A percentile compares a stretch with the other conserved stretches of the same genome.
Evolutionary conservation across 2,888 invertebrate species (phyloP).

Genomic region (Apotomis turbidana): DNA sequence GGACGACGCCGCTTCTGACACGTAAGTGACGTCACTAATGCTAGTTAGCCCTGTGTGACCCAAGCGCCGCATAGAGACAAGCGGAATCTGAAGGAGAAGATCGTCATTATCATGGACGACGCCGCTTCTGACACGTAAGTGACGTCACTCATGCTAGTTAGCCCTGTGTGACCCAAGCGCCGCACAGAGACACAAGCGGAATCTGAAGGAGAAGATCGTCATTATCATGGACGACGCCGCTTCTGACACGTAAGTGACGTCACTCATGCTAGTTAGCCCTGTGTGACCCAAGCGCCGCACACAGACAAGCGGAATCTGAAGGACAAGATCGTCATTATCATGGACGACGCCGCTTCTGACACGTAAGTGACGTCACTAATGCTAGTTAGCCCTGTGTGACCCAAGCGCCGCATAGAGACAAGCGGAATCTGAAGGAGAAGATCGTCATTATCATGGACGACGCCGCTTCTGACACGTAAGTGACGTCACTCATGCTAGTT

Average conservation of each 20-base stretch:
- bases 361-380: conserved; percentile 85
- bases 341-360: conserved; percentile 83
- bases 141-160: conserved; percentile 89
- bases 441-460: conserved; percentile 86
- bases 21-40: conserved; percentile 87
- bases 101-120: conserved; percentile 85
- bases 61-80: conserved; percentile 86
- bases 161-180: conserved; percentile 86
- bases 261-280: conserved; percentile 87
- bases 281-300: conserved; percentile 84
- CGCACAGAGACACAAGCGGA: conserved; percentile 86
- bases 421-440: conserved; percentile 88
- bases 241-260: conserved; percentile 85
- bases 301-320: conserved; percentile 89
- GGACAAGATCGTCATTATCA: conserved; percentile 86
- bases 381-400: conserved; percentile 86
- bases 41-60: conserved; percentile 87
- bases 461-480: conserved; percentile 71
- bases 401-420: conserved; percentile 86
- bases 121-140: conserved; percentile 83
- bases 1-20: conserved; percentile 82
- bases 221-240: conserved; percentile 85
- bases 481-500: conserved; percentile 88
- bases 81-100: conserved; percentile 87
- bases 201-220: conserved; percentile 88